A percentile compares a stretch with the other conserved stretches of the same genome.
Conservation (phyloP, 2,888 invertebrate species). For the Polydrusus cervinus region DNA sequence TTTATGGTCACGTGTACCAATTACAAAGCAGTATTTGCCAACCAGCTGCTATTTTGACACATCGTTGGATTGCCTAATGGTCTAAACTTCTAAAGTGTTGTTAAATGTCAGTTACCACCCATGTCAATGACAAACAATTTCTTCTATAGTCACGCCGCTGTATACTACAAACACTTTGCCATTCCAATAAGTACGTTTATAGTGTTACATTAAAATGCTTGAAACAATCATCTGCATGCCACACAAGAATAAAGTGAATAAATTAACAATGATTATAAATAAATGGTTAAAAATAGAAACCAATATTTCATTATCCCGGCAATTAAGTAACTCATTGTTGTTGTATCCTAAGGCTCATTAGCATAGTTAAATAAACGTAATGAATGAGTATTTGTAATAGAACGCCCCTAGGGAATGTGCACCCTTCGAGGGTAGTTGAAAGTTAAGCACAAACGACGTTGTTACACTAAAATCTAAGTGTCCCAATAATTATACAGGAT, state of each 20-base stretch:
- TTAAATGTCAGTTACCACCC: too few species aligned
- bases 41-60: too few species aligned
- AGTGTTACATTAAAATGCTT: neutral
- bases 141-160: neutral
- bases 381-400: neutral
- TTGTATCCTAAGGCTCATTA: neutral
- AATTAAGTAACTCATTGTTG: conserved; percentile 1
- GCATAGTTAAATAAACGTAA: neutral
- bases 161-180: neutral
- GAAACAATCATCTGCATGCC: conserved; percentile 11
- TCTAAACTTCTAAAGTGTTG: too few species aligned
- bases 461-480: too few species aligned
- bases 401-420: neutral
- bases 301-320: neutral
- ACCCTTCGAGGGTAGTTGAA: neutral
- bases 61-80: neutral
- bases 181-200: neutral
- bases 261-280: neutral
- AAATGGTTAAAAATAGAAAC: conserved; percentile 7
- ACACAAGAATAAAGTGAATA: conserved; percentile 16
- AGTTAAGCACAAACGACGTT: neutral
- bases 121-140: too few species aligned
- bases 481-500: too few species aligned
- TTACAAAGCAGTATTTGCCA: too few species aligned
- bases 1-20: too few species aligned